Evolutionary conservation across 2,113 vertebrate genomes (phyloP).

Genomic region (Edolisoma coerulescens): DNA sequence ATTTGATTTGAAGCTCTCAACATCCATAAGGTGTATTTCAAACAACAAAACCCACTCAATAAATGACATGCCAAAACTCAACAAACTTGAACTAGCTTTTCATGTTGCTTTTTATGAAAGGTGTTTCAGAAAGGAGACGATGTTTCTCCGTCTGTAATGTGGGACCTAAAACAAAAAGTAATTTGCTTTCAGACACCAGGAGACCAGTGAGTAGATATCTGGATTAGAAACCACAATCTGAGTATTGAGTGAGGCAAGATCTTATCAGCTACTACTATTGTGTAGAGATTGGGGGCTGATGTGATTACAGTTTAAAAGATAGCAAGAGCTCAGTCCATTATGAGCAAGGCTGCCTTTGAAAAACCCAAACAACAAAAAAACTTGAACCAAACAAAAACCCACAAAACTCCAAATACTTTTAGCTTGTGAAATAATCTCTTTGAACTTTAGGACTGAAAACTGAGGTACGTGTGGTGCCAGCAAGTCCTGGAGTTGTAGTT

Average conservation of each 20-base stretch:
- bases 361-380: background rate
- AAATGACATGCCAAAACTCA: background rate
- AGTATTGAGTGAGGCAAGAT: background rate
- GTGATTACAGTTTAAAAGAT: background rate
- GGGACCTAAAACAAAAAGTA: background rate
- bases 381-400: background rate
- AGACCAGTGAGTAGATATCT: background rate
- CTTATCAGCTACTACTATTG: background rate
- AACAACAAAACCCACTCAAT: background rate
- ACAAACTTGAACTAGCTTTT: background rate
- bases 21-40: background rate
- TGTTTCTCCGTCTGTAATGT: background rate
- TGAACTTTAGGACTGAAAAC: background rate
- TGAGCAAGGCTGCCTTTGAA: background rate
- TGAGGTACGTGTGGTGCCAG: background rate
- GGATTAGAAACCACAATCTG: background rate
- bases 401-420: background rate
- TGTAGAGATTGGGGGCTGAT: background rate
- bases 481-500: background rate
- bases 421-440: background rate
- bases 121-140: background rate
- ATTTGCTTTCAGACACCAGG: background rate
- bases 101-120: background rate
- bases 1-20: background rate
- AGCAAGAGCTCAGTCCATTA: background rate